phyloP scores from a whole-genome alignment of 2,113 vertebrate species.

The Laterallus jamaicensis region DNA sequence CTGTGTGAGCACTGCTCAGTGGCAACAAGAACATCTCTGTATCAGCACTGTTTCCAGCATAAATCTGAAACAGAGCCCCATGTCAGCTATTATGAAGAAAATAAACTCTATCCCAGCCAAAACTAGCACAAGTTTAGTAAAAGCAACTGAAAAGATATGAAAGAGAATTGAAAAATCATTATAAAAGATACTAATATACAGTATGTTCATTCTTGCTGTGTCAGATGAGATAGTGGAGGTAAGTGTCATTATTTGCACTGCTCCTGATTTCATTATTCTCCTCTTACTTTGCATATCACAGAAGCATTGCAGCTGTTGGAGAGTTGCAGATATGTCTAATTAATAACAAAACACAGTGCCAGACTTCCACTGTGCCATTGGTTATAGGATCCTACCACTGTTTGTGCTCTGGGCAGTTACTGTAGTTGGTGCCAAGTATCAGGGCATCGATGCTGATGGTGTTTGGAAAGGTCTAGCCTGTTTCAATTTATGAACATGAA shows the following conservation, averaged over 20 bases:
- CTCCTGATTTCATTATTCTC: not conserved
- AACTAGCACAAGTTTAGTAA: not conserved
- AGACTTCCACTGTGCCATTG: not conserved
- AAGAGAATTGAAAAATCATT: not conserved
- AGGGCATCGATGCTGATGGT: not conserved
- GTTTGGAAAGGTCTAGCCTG: not conserved
- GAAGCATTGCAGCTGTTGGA: not conserved
- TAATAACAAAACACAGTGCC: not conserved
- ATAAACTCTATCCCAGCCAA: not conserved
- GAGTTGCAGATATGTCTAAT: not conserved
- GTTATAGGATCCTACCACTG: not conserved
- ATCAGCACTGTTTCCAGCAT: no score
- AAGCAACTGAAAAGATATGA: not conserved
- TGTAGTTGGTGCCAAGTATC: not conserved
- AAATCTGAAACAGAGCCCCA: no score
- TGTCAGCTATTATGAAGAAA: no score
- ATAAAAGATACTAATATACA: not conserved
- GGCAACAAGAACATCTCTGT: no score
- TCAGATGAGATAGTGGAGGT: not conserved
- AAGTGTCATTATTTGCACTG: not conserved
- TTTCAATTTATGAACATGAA: not conserved
- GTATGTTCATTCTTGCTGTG: not conserved
- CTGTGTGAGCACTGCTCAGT: no score
- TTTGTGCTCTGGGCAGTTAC: not conserved
- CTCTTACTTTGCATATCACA: not conserved